Base-by-base conservation (phyloP, 2,888 invertebrate species). In the Plutella xylostella region DNA sequence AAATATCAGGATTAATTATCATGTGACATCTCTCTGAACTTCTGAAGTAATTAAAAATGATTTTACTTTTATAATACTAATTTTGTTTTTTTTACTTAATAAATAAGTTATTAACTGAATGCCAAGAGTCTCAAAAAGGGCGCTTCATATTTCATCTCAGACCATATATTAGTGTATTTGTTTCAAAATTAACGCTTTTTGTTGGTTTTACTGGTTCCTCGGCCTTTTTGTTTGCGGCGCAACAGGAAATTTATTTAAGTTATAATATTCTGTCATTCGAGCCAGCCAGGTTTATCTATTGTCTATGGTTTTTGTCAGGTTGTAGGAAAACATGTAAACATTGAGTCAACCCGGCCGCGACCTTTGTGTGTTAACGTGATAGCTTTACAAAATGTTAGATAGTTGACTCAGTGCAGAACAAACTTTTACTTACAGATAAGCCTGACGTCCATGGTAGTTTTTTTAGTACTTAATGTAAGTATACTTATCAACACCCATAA, bases 211-310 rank as follows among this genome's bases (percentile, higher is more conserved):
- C 63, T 49, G 33, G 20, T 61, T 68, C 66, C 72, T 58, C 64
- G 69, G 75, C 77, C 69, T 65, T 65, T 69, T 66, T 82, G 82
- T 83, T 80, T 79, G 66, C 72, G 61, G 48, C 55, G 51, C 65
- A 68, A 78, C 82, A 78, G 82, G 82, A 83, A 79, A 83, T 82
- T 80, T 79, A 80, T 80, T 80, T 74, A 65, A 73, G 72, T 72
- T 73, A 75, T 78, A 79, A 78, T 78, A 76, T 80, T 76, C 70
- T 82, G 78, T 76, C 76, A 80, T 79, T 75, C 61, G 59, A 14
- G 61, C 65, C 59, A 61, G 65, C 58, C 57, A 61, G 70, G 67
- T 68, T 69, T 65, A 57, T 59, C 63, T 61, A 61, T 55, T 56
- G 53, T 57, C 49, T 58, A 53, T 52, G 52, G 53, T 56, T 56